Conservation (phyloP, 2,888 invertebrate genomes). For the Polietes domitor region DNA sequence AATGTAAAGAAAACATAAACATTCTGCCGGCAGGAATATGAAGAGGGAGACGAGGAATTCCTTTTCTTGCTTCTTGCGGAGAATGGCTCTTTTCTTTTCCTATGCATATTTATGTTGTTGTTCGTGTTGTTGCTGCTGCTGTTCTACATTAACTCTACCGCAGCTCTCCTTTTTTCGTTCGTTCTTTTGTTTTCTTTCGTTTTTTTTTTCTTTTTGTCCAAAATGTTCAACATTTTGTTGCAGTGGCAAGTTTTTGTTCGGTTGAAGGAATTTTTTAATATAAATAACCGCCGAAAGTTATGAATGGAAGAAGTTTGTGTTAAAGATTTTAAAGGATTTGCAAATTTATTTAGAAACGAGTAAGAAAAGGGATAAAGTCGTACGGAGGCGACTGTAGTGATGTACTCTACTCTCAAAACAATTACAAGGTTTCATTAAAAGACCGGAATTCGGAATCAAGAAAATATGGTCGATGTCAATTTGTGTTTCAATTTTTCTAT, state of each 20-base stretch:
- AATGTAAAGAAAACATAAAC: constrained; percentile 23
- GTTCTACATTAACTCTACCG: constrained; percentile 20
- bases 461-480: too few species aligned
- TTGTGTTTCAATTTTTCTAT: too few species aligned
- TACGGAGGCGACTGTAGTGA: too few species aligned
- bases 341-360: not conserved
- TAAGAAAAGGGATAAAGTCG: too few species aligned
- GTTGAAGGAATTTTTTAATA: constrained; percentile 36
- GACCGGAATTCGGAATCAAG: too few species aligned
- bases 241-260: constrained; percentile 3
- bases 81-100: constrained; percentile 15
- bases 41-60: not conserved
- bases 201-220: not conserved
- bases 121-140: too few species aligned
- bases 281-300: constrained; percentile 31
- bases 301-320: constrained; percentile 14
- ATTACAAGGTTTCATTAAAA: too few species aligned
- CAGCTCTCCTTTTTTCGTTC: not conserved
- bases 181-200: not conserved
- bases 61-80: constrained; percentile 8
- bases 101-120: constrained; percentile 20
- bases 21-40: not conserved
- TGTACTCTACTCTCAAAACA: too few species aligned
- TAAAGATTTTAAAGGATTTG: constrained; percentile 31
- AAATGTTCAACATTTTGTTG: constrained; percentile 11